phyloP scores from a whole-genome alignment of 2,113 vertebrate genomes.

The Upupa epops region DNA sequence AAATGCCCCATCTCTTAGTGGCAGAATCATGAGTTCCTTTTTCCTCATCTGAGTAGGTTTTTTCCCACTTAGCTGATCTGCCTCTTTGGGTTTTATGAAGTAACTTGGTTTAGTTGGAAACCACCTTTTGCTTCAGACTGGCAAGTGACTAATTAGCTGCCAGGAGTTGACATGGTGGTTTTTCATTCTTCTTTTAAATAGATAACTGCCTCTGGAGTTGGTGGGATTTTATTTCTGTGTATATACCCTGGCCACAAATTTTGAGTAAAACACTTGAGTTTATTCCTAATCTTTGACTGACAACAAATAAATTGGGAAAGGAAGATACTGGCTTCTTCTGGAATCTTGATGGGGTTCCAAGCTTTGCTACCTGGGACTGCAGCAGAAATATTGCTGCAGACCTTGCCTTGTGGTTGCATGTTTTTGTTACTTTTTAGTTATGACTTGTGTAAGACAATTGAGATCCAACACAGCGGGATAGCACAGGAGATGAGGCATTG shows the following conservation, averaged over 20 bases:
- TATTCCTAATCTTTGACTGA: neutral
- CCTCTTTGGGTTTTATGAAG: neutral
- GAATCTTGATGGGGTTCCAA: neutral
- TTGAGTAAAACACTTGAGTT: neutral
- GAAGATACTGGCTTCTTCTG: neutral
- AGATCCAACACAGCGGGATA: neutral
- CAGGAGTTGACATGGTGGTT: neutral
- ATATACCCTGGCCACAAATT: neutral
- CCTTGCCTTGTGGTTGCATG: neutral
- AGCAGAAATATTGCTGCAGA: neutral
- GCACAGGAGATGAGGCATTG: neutral
- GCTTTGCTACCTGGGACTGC: neutral
- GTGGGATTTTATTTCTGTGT: neutral
- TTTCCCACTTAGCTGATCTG: neutral
- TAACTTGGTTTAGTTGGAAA: neutral
- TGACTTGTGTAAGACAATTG: neutral
- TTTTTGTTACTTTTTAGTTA: neutral
- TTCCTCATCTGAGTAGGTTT: neutral
- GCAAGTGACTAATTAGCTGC: neutral
- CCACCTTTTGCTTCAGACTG: neutral
- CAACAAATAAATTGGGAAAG: constrained; percentile 5
- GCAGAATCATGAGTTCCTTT: fast-evolving
- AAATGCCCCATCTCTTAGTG: fast-evolving
- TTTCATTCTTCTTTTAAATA: neutral
- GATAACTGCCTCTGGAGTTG: neutral